Percentiles rank a stretch among this genome's conserved stretches.
Conservation (phyloP, 1,140 invertebrate species). For the Drosophila truncata region DNA sequence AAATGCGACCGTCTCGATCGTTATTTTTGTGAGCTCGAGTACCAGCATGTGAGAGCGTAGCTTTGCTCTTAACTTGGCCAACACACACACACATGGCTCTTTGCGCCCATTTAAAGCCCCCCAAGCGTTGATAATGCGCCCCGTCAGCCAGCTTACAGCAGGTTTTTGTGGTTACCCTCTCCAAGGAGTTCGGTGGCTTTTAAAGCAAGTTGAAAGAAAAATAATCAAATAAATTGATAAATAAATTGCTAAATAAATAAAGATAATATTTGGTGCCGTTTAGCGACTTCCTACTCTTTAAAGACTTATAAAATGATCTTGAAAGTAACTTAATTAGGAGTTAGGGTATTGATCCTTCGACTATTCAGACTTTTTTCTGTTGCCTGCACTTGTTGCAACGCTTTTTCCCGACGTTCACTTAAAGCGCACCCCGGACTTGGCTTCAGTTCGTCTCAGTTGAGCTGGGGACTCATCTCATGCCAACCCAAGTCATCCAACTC, state of each 20-base stretch:
- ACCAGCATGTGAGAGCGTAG: conserved; percentile 43
- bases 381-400: conserved; percentile 66
- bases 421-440: conserved; percentile 21
- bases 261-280: too few relatives aligned
- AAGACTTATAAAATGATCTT: too few relatives aligned
- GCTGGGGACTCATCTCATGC: conserved; percentile 22
- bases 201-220: too few relatives aligned
- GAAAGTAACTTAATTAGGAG: too few relatives aligned
- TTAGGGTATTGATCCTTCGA: conserved; percentile 25
- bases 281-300: too few relatives aligned
- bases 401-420: conserved; percentile 60
- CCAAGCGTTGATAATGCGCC: conserved; percentile 78
- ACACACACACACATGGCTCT: conserved; percentile 37
- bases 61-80: conserved; percentile 69
- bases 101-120: conserved; percentile 77
- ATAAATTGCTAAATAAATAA: too few relatives aligned
- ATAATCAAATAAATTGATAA: too few relatives aligned
- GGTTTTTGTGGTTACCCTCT: conserved; percentile 58
- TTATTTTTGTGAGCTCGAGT: conserved; percentile 17
- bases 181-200: neutral
- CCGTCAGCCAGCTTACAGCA: conserved; percentile 66
- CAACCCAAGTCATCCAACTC: conserved; percentile 53
- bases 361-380: neutral
- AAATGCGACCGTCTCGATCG: conserved; percentile 69
- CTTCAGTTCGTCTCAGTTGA: conserved; percentile 27